Base-by-base conservation (phyloP, 1,140 invertebrate species). In the Stegodyphus mimosarum region DNA sequence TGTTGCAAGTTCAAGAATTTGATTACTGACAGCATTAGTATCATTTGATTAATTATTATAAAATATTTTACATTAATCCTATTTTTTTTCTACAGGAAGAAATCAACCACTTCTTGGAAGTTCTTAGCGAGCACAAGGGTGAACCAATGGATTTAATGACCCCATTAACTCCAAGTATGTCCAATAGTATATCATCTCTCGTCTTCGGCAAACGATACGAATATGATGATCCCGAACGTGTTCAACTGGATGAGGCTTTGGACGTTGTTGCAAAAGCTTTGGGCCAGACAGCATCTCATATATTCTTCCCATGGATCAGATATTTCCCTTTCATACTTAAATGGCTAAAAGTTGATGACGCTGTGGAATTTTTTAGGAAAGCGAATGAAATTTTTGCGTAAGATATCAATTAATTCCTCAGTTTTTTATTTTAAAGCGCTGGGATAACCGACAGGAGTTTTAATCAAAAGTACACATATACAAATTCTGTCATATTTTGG, bases 181-280 rank as follows among this genome's bases (percentile, higher is more conserved):
- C 87, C 6, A 88, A 88, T 69, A 88, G 86, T 69, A 88, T 88
- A 6, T 78, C 66, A 5, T 60, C 78, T 2, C 33, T 88, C 2
- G 70, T 86, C 0, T 88, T 86, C 69, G 87, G 87, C 5, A 52
- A 87, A 18, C 18, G 87, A 66, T 88, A 87, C n/a, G 87, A 88
- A 7, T 88, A 87, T 55, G 17, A 86, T 15, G 78, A 88, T 77
- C 78, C 80, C 3, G 77, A 85, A 6, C 55, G 86, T 52, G 15
- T 69, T 15, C 33, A 73, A 6, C 17, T 88, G n/a, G 84, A 88
- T 18, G 53, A 86, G 7, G 48, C 7, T 51, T 15, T 87, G 11
- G 18, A 84, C 1, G 18, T 73, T 13, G 52, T 71, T 5, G 52
- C 50, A 7, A 70, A 60, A 70, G 50, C 55, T 9, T 11, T 71